Percentiles rank a stretch among this genome's conserved stretches.
These are phyloP conservation scores for Podarcis muralis DNA, from an alignment of 2,113 vertebrate species.

Conservation along the genomic window DNA sequence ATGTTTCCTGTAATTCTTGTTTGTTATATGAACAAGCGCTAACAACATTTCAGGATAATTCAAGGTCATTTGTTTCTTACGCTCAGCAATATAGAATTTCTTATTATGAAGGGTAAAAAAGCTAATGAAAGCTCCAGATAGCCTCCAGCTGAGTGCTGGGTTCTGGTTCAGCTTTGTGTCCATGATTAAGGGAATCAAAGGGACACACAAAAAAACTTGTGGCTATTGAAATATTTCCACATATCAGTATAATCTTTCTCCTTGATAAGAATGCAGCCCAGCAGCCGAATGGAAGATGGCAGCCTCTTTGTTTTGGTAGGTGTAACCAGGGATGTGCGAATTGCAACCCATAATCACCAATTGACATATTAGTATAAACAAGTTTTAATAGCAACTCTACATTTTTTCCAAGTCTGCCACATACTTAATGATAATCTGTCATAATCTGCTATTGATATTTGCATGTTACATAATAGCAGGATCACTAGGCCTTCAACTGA, in stretches of 20 bases:
- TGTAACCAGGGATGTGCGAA: not conserved
- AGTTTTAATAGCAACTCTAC: not conserved
- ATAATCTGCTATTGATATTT: not conserved
- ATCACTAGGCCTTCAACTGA: not conserved
- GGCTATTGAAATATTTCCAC: constrained; percentile 23
- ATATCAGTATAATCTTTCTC: constrained; percentile 3
- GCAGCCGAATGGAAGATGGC: not conserved
- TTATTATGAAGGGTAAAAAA: constrained; percentile 42
- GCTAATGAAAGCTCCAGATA: constrained; percentile 39
- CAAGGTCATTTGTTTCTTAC: constrained; percentile 61
- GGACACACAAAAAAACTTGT: constrained; percentile 22
- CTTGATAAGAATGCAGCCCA: not conserved
- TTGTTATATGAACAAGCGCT: constrained; percentile 59
- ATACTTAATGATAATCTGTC: not conserved
- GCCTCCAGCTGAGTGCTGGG: constrained; percentile 35
- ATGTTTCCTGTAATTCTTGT: constrained; percentile 64
- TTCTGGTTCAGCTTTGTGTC: constrained; percentile 37
- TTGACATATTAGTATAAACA: not conserved
- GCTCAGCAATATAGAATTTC: constrained; percentile 39
- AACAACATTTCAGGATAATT: constrained; percentile 44
- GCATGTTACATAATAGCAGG: not conserved
- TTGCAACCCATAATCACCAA: not conserved
- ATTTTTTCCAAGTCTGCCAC: not conserved
- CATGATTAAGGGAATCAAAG: constrained; percentile 46
- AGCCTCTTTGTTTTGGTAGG: constrained; percentile 14